Percentiles rank a stretch among this genome's conserved stretches.
Conservation (phyloP, 2,113 vertebrate genomes). For the Cephalopterus ornatus region DNA sequence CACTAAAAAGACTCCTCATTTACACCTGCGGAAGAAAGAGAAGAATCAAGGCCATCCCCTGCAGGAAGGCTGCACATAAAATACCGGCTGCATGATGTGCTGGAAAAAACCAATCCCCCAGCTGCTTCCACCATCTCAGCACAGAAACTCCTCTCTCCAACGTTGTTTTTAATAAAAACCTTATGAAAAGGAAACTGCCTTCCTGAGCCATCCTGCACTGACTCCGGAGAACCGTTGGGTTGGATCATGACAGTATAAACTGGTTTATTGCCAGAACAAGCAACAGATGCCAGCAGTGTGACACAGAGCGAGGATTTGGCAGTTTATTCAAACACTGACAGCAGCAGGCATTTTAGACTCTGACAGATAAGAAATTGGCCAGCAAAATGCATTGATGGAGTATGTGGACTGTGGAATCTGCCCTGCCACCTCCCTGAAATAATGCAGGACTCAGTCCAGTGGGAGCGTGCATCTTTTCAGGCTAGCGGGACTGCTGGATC, state of each 20-base stretch:
- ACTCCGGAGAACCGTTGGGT: constrained; percentile 27
- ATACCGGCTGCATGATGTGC: neutral
- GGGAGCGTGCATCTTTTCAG: neutral
- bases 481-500: neutral
- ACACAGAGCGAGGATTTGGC: constrained; percentile 48
- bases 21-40: neutral
- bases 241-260: constrained; percentile 56
- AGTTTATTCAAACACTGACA: constrained; percentile 60
- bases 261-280: constrained; percentile 60
- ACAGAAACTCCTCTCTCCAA: constrained; percentile 16
- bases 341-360: constrained; percentile 57
- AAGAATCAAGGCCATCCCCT: constrained; percentile 9
- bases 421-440: constrained; percentile 39
- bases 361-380: constrained; percentile 60
- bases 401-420: neutral
- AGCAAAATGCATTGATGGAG: constrained; percentile 51
- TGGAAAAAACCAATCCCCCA: neutral
- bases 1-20: constrained; percentile 15
- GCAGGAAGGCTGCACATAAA: constrained; percentile 24
- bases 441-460: constrained; percentile 20
- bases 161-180: constrained; percentile 54
- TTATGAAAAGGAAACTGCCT: constrained; percentile 16
- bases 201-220: neutral
- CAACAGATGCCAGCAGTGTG: constrained; percentile 56
- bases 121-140: constrained; percentile 5